A percentile compares a stretch with the other conserved stretches of the same genome.
phyloP scores from a whole-genome alignment of 2,113 vertebrate genomes.

The Callipepla squamata region DNA sequence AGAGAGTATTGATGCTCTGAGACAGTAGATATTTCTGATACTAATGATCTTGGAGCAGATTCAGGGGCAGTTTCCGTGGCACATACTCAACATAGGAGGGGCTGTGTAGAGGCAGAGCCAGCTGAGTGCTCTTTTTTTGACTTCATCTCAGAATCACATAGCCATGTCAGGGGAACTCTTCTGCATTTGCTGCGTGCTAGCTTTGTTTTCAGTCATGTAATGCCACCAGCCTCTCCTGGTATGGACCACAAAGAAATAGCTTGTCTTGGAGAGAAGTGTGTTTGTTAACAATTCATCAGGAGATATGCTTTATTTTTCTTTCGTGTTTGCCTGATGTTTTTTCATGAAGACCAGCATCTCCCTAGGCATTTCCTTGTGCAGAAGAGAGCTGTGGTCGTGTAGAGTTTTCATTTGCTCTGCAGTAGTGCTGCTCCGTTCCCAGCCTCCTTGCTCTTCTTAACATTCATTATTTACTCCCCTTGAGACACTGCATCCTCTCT shows the following conservation, averaged over 20 bases:
- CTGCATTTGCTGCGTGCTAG: neutral
- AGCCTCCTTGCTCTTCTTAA: conserved; percentile 18
- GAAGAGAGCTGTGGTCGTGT: neutral
- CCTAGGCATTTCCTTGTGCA: neutral
- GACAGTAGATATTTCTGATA: neutral
- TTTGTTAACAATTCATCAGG: neutral
- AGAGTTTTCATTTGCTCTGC: conserved; percentile 42
- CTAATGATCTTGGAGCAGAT: neutral
- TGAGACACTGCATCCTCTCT: conserved; percentile 22
- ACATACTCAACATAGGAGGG: neutral
- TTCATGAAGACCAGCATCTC: neutral
- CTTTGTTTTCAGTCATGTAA: neutral
- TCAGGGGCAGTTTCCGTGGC: neutral
- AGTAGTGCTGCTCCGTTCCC: conserved; percentile 35
- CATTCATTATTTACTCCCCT: conserved; percentile 66
- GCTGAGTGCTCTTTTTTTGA: neutral
- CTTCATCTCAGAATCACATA: accelerated
- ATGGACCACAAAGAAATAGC: neutral
- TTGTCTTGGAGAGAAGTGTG: neutral
- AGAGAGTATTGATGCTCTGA: neutral
- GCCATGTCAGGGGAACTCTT: neutral
- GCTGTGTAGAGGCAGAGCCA: neutral
- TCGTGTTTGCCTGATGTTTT: neutral
- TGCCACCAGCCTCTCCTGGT: neutral
- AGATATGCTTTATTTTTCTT: neutral